These are phyloP conservation scores for Eueides isabella DNA, from an alignment of 1,140 invertebrate species.

Conservation along the genomic window DNA sequence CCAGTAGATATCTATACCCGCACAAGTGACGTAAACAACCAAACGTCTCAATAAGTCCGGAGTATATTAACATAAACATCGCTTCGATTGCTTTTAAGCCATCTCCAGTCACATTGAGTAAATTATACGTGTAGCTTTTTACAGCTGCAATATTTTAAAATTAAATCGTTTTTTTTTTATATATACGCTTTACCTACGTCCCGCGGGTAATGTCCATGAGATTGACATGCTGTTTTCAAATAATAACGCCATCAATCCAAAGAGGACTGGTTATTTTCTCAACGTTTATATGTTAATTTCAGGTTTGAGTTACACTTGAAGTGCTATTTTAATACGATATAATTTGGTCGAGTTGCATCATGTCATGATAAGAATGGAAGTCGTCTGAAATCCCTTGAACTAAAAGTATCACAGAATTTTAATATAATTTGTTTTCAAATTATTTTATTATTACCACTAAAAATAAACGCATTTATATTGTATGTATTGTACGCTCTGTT, in stretches of 20 bases:
- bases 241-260: constrained; percentile 8
- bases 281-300: constrained; percentile 1
- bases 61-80: constrained; percentile 75
- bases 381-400: background rate
- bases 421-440: background rate
- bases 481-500: too few species aligned
- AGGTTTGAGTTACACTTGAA: background rate
- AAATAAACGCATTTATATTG: too few species aligned
- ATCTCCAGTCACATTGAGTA: constrained; percentile 67
- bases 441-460: background rate
- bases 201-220: constrained; percentile 6
- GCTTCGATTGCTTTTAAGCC: constrained; percentile 47
- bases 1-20: constrained; percentile 15
- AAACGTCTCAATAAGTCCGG: constrained; percentile 66
- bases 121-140: constrained; percentile 65
- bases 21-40: constrained; percentile 43
- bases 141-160: constrained; percentile 69
- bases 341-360: background rate
- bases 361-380: background rate
- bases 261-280: background rate
- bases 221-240: constrained; percentile 22
- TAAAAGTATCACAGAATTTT: background rate
- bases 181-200: constrained; percentile 38
- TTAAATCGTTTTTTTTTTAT: constrained; percentile 57
- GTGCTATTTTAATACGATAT: background rate